Percentiles rank a stretch among this genome's conserved stretches.
Evolutionary conservation across 2,888 invertebrate species (phyloP).

Genomic region (Aleiodes leptofemur): DNA sequence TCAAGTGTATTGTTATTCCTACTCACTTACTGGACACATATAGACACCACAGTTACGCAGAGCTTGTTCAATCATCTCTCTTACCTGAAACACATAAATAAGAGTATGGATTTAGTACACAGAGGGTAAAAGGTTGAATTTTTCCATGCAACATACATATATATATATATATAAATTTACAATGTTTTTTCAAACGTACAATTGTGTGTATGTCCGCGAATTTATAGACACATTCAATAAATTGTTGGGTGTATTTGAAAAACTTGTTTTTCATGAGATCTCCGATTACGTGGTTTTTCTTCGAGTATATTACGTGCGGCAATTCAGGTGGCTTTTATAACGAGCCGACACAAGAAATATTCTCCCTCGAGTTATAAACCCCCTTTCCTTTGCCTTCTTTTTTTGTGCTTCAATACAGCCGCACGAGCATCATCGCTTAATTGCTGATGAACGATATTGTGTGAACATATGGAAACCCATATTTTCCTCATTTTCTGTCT

Average conservation of each 20-base stretch:
- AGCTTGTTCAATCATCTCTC: slow-evolving; percentile 58
- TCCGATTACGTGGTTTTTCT: slow-evolving; percentile 8
- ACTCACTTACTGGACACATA: slow-evolving; percentile 59
- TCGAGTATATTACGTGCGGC: slow-evolving; percentile 18
- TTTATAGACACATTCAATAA: not conserved
- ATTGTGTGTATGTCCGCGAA: not conserved
- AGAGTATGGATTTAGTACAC: slow-evolving; percentile 32
- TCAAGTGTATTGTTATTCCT: slow-evolving; percentile 51
- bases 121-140: not conserved
- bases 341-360: slow-evolving; percentile 29
- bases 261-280: slow-evolving; percentile 29
- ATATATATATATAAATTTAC: not conserved
- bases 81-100: slow-evolving; percentile 73
- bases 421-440: slow-evolving; percentile 8
- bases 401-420: slow-evolving; percentile 42
- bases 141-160: not conserved
- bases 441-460: not conserved
- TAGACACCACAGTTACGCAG: slow-evolving; percentile 18
- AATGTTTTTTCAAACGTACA: not conserved
- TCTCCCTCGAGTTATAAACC: slow-evolving; percentile 43
- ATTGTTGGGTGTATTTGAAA: not conserved
- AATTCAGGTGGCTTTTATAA: slow-evolving; percentile 35
- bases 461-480: too few species aligned
- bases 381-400: slow-evolving; percentile 40
- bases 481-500: too few species aligned